Conservation (phyloP, 2,888 invertebrate species). For the Caenorhabditis becei region DNA sequence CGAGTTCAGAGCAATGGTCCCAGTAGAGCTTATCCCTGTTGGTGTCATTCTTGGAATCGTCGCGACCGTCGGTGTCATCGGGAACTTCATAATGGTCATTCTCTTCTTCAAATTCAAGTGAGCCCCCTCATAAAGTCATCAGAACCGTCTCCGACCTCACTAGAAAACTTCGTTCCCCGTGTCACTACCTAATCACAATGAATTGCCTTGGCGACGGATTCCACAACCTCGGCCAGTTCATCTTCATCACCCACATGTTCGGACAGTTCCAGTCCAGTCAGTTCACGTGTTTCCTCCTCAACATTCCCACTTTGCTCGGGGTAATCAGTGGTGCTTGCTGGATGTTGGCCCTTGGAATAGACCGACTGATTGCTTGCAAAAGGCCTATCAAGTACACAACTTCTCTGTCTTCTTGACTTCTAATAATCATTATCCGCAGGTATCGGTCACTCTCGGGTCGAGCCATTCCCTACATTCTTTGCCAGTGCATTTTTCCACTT, state of each 20-base stretch:
- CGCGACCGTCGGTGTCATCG: constrained; percentile 11
- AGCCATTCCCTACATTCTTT: constrained; percentile 2
- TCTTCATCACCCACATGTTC: constrained; percentile 27
- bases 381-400: constrained; percentile 23
- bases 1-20: not conserved
- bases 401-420: not conserved
- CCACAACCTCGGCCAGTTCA: constrained; percentile 35
- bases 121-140: not conserved
- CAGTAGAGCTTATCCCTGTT: constrained; percentile 11
- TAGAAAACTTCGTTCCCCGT: constrained; percentile 34
- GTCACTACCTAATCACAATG: constrained; percentile 37
- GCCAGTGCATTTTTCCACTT: constrained; percentile 9
- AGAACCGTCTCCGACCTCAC: no score
- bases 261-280: constrained; percentile 26
- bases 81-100: constrained; percentile 30
- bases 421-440: not conserved
- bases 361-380: constrained; percentile 30
- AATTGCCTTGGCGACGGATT: constrained; percentile 32
- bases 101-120: constrained; percentile 32
- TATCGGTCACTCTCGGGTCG: constrained; percentile 7
- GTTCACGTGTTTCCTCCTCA: constrained; percentile 17
- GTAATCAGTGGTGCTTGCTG: constrained; percentile 33
- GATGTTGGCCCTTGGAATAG: constrained; percentile 30
- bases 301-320: constrained; percentile 40
- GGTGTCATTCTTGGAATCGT: constrained; percentile 24